Base-by-base conservation (phyloP, 2,797 vertebrate species). In the Thaleichthys pacificus region DNA sequence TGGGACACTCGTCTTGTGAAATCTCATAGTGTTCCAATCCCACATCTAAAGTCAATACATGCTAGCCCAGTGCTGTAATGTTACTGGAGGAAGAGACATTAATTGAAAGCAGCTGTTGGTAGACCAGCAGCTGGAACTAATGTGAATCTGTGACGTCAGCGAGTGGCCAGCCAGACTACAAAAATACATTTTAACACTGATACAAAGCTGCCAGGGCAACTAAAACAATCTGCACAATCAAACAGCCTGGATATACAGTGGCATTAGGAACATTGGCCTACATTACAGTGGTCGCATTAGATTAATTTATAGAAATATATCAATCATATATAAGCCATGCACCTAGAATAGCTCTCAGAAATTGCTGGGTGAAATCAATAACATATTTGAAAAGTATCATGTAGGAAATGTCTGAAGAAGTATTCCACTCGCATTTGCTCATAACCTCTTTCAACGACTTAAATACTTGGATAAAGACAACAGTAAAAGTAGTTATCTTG, bases 11-110 rank as follows among this genome's bases (percentile, higher is more conserved):
- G 78, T 74, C 83, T 89, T 88, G 87, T 79, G 87, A 90, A 88
- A 89, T 82, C 80, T 76, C 69, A 78, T 80, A 71, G 76, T 80
- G 76, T 24, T 60, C 68, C 66, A 24, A 77, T 71, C 79, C 82
- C 75, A 87, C 86, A 83, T 86, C 85, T 89, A 80, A 91, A 92
- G 86, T 90, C 89, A 91, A 91, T 89, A 92, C 87, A 88, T 81
- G 86, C 84, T 84, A 84, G 84, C 85, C 85, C 64, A 21, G 84
- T 78, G 83, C 35, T 47, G 30, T 87, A 87, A 87, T 88, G 86
- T 89, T 90, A 86, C 83, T 74, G 58, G 42, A 79, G 82, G 78
- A 47, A 77, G 83, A 77, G 82, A 87, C 81, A 75, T 79, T 90
- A 90, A 91, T 87, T 87, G 87, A 85, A 89, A 87, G 81, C 91